A percentile compares a stretch with the other conserved stretches of the same genome.
These are phyloP conservation scores for Zeus faber DNA, from an alignment of 2,113 vertebrate genomes.

Conservation along the genomic window DNA sequence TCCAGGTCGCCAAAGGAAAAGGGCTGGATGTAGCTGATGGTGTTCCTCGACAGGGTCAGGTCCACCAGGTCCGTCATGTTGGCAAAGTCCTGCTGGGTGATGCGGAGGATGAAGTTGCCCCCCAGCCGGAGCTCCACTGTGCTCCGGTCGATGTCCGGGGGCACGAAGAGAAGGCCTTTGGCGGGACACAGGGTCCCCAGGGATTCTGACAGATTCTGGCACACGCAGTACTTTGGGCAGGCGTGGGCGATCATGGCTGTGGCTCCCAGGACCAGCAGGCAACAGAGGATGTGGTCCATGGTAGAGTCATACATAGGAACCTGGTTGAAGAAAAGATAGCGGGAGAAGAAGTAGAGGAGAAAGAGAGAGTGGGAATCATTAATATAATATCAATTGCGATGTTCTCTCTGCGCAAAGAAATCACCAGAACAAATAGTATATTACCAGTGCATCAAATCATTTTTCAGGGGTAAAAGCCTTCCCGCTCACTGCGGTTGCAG, in stretches of 20 bases:
- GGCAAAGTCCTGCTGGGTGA: slow-evolving; percentile 88
- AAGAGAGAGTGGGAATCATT: background rate
- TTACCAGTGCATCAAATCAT: no score
- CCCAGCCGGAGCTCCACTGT: slow-evolving; percentile 93
- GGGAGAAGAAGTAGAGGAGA: no score
- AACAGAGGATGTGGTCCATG: slow-evolving; percentile 89
- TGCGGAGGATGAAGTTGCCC: slow-evolving; percentile 90
- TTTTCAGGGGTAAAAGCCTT: no score
- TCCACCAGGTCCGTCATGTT: slow-evolving; percentile 96
- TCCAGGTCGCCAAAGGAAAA: slow-evolving; percentile 90
- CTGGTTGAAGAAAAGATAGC: no score
- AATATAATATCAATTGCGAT: no score
- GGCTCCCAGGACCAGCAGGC: slow-evolving; percentile 89
- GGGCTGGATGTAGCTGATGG: slow-evolving; percentile 91
- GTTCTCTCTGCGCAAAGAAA: no score
- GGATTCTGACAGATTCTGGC: slow-evolving; percentile 94
- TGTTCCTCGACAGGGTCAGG: slow-evolving; percentile 90
- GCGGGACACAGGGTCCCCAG: slow-evolving; percentile 91
- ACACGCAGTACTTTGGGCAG: slow-evolving; percentile 93
- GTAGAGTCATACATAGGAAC: slow-evolving; percentile 76
- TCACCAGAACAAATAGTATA: no score
- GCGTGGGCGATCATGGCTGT: slow-evolving; percentile 77
- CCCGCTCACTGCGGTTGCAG: no score
- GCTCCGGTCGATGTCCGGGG: slow-evolving; percentile 84
- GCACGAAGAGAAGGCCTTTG: slow-evolving; percentile 93